These are phyloP conservation scores for Chrysochloris asiatica DNA, from an alignment of 2,113 vertebrate genomes.

Conservation along the genomic window DNA sequence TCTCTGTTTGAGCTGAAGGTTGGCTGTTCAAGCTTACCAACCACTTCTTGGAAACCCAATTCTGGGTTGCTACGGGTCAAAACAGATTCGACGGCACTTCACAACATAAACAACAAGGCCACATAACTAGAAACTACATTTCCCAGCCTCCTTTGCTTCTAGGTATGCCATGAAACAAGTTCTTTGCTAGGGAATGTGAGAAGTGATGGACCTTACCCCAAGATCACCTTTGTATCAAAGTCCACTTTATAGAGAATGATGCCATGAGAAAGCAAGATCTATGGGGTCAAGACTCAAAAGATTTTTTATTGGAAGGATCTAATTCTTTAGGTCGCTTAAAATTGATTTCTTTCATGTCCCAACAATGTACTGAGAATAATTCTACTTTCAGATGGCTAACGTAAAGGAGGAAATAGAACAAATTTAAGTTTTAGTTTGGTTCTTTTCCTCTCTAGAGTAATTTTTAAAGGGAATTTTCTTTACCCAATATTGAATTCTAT, in stretches of 20 bases:
- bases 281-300: background rate
- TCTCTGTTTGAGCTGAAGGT: too few species aligned
- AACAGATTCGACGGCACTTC: too few species aligned
- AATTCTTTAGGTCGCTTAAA: background rate
- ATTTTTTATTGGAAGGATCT: background rate
- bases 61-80: too few species aligned
- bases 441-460: background rate
- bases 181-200: background rate
- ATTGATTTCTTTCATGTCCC: background rate
- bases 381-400: background rate
- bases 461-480: background rate
- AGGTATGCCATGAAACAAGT: background rate
- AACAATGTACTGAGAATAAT: background rate
- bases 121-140: background rate
- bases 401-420: background rate
- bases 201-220: background rate
- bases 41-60: too few species aligned
- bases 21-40: too few species aligned
- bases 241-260: background rate
- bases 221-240: background rate
- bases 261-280: too few species aligned
- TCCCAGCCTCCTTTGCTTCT: background rate
- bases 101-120: too few species aligned
- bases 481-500: background rate
- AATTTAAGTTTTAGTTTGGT: background rate